These are phyloP conservation scores for Scalopus aquaticus DNA, from an alignment of 2,113 vertebrate species.

Conservation along the genomic window DNA sequence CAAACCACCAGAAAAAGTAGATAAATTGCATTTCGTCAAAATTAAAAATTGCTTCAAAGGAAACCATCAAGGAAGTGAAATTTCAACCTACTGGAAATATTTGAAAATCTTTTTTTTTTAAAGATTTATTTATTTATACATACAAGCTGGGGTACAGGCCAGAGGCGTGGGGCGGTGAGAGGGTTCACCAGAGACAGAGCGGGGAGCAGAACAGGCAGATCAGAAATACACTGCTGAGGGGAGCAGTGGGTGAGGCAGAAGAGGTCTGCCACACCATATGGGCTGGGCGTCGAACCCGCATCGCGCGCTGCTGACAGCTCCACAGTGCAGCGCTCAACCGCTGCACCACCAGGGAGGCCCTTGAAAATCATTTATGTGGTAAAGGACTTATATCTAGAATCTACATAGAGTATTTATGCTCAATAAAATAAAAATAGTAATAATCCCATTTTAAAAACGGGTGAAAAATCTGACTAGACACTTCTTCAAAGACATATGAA, in stretches of 20 bases:
- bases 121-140: too few relatives aligned
- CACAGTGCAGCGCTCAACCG: too few relatives aligned
- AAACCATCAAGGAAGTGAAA: not conserved
- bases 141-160: too few relatives aligned
- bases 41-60: not conserved
- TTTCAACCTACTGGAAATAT: not conserved
- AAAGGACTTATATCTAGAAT: not conserved
- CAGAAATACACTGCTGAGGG: too few relatives aligned
- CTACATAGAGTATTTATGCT: not conserved
- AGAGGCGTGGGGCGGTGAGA: too few relatives aligned
- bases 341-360: too few relatives aligned
- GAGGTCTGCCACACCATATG: too few relatives aligned
- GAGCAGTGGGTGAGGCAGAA: too few relatives aligned
- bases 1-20: not conserved
- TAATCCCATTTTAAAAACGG: not conserved
- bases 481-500: not conserved
- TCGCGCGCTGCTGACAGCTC: too few relatives aligned
- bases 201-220: too few relatives aligned
- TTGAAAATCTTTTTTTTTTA: not conserved
- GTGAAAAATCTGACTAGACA: not conserved
- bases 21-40: not conserved
- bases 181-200: too few relatives aligned
- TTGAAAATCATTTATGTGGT: not conserved
- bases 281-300: too few relatives aligned
- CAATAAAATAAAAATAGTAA: not conserved